Evolutionary conservation across 2,888 invertebrate species (phyloP), one percentile per base, ranked within the genome.

Genomic region (Deilephila porcellus): DNA sequence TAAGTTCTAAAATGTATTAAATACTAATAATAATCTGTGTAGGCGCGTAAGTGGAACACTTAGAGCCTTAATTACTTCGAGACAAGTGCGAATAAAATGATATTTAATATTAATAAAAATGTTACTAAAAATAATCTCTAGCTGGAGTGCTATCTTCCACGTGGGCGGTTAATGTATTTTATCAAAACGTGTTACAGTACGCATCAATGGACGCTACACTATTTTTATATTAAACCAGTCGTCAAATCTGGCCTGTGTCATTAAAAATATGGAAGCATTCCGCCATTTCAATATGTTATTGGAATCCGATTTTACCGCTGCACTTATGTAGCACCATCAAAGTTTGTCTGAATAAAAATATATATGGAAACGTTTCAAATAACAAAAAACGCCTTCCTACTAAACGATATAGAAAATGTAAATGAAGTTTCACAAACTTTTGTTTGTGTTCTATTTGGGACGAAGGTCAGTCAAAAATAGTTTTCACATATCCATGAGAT

Each of bases 101-200:
- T 17, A 32, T 20, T 63, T 64, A 56, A 56, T n/a, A 64, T 56
- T 56, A 34, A 53, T 56, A 34, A 53, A 53, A 52, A 29, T 37
- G 7, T 37, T 56, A 63, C 19, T 25, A 59, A 19, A 45, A 11
- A 59, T 64, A 64, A 72, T 64, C 25, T 45, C 59, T 64, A 56
- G 64, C 64, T 53, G 56, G 34, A 37, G 37, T 64, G 53, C 70
- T 73, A 73, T 63, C 62, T 70, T 52, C 52, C 11, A 63, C 56
- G 71, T 71, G 71, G 71, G 71, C 53, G 34, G 63, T 60, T 19
- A 63, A 73, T 56, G 63, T 71, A 59, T 32, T 63, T 71, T 71
- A 63, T 71, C 71, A 71, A 63, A 73, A 29, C 70, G n/a, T 70
- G 70, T 71, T 63, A 25, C 56, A 60, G 56, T 53, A 71, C 73